phyloP scores from a whole-genome alignment of 2,113 vertebrate species.

The Capra hircus region DNA sequence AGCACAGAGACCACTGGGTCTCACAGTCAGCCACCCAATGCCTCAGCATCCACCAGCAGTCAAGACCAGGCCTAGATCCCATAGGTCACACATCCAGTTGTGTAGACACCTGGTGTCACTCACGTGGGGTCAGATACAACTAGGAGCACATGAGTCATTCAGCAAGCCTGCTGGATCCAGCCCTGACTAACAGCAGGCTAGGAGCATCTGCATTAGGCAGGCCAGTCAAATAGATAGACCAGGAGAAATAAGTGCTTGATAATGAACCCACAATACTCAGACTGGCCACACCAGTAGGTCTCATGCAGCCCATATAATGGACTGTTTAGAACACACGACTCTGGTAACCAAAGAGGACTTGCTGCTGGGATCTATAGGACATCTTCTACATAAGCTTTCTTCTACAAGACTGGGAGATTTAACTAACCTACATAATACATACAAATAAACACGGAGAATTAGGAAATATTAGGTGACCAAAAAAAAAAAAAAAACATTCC shows the following conservation, averaged over 20 bases:
- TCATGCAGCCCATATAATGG: neutral
- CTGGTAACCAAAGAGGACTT: neutral
- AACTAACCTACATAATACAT: neutral
- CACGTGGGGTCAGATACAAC: neutral
- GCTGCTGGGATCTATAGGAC: neutral
- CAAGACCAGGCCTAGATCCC: neutral
- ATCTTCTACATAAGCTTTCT: neutral
- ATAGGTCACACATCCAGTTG: neutral
- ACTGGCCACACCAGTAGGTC: neutral
- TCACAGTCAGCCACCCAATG: neutral
- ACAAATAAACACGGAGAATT: neutral
- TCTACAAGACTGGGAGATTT: neutral
- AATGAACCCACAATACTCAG: neutral
- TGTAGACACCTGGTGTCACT: neutral
- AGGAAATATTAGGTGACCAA: neutral
- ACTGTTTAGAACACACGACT: neutral
- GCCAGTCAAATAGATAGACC: neutral
- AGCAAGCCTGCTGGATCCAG: neutral
- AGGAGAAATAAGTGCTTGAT: neutral
- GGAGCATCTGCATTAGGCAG: neutral
- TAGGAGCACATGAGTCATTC: neutral
- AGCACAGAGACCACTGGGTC: neutral
- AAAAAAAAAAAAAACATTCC: neutral
- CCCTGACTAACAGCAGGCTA: neutral
- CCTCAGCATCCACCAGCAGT: neutral